Evolutionary conservation across 2,888 invertebrate species (phyloP), one percentile per base, ranked within the genome.

Genomic region (Andrena dorsata): DNA sequence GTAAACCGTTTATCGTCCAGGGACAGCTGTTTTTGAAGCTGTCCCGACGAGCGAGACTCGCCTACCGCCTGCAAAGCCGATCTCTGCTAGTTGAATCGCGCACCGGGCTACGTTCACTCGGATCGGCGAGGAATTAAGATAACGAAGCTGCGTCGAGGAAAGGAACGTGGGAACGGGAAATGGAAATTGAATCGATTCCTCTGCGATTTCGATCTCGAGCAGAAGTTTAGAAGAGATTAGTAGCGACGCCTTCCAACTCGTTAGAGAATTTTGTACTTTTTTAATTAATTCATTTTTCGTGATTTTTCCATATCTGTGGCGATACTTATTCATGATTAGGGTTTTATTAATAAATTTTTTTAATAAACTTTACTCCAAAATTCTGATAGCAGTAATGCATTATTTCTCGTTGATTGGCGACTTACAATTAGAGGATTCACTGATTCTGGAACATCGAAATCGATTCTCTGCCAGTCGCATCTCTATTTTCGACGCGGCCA

Each of bases 401-500:
- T 35, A n/a, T 70, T 41, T 41, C 41, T 49, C 7, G 13, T 0
- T 26, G 23, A 26, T 26, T 26, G 41, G 0, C 20, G 10, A 26
- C 1, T 56, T 26, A 1, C 2, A 35, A 10, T 35, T 35, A 7
- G 4, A 10, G 23, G 23, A 41, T 69, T 49, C 20, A 32, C 32
- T 35, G 41, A 60, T 71, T 63, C 51, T 69, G 58, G 30, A 49
- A 53, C 63, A 60, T 58, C 53, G 60, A 16, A 70, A 82, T 69
- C 58, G 49, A 35, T 70, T 61, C 70, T 10, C 16, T 32, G 49
- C 26, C 7, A 53, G 58, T 49, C 56, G 64, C 61, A 76, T 74
- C 74, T 82, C 76, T 86, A 83, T 85, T 85, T 68, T 71, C 30
- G 70, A 76, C 83, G 72, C 80, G 76, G 7, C 58, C 83, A 58